Conservation (phyloP, 1,140 invertebrate species). For the Drosophila hydei region DNA sequence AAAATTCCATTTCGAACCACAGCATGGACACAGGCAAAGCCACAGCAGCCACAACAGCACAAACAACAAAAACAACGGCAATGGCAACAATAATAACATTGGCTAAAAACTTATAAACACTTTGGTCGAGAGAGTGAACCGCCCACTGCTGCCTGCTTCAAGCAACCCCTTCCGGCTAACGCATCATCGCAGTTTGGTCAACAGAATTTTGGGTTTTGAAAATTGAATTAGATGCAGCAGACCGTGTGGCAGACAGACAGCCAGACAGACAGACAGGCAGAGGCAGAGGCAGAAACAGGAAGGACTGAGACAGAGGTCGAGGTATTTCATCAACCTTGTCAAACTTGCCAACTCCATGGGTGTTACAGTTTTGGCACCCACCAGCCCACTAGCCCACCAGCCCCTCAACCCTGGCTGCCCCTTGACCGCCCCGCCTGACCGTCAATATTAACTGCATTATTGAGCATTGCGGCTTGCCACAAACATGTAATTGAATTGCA, state of each 20-base stretch:
- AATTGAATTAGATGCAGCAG: slow-evolving; percentile 82
- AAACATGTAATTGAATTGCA: slow-evolving; percentile 82
- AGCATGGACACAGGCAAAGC: slow-evolving; percentile 53
- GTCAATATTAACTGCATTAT: slow-evolving; percentile 82
- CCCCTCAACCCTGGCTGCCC: not conserved
- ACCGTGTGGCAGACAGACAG: slow-evolving; percentile 61
- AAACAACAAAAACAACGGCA: slow-evolving; percentile 33
- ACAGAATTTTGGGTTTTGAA: slow-evolving; percentile 81
- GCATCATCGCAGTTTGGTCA: slow-evolving; percentile 77
- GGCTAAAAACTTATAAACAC: slow-evolving; percentile 78
- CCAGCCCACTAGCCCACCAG: not conserved
- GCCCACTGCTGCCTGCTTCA: slow-evolving; percentile 2
- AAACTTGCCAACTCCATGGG: slow-evolving; percentile 30
- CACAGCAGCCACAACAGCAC: slow-evolving; percentile 40
- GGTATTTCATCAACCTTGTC: slow-evolving; percentile 54
- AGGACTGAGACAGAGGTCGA: slow-evolving; percentile 8
- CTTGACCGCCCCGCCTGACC: slow-evolving; percentile 10
- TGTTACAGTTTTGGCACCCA: not conserved
- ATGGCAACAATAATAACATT: slow-evolving; percentile 35
- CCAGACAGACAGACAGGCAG: slow-evolving; percentile 20
- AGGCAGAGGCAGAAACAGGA: slow-evolving; percentile 18
- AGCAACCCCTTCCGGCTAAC: slow-evolving; percentile 42
- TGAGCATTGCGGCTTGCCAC: slow-evolving; percentile 80
- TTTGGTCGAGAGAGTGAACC: slow-evolving; percentile 32
- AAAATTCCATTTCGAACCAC: slow-evolving; percentile 78